phyloP scores from a whole-genome alignment of 2,113 vertebrate species.

The Phalacrocorax carbo region DNA sequence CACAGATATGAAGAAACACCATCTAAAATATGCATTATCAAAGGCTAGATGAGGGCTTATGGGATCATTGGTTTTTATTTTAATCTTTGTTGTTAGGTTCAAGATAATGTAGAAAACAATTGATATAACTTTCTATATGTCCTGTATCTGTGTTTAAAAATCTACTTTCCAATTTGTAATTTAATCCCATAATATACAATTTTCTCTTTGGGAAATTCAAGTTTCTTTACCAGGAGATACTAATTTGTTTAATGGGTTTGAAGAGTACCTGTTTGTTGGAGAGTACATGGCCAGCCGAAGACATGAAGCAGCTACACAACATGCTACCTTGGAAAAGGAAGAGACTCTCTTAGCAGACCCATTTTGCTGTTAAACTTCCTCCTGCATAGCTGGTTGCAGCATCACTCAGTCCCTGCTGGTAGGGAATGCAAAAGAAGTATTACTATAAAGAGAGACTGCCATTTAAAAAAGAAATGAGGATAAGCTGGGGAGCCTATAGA shows the following conservation, averaged over 20 bases:
- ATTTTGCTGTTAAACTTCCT: not conserved
- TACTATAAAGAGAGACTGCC: not conserved
- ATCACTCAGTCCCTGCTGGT: not conserved
- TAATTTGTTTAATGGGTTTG: not conserved
- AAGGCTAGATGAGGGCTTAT: not conserved
- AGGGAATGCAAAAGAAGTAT: not conserved
- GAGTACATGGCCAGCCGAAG: not conserved
- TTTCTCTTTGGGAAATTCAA: not conserved
- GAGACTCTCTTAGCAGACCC: not conserved
- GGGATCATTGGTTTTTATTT: not conserved
- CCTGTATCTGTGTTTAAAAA: not conserved
- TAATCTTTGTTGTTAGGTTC: not conserved
- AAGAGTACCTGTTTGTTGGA: not conserved
- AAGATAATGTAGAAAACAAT: not conserved
- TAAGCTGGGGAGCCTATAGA: not conserved
- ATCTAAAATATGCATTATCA: not conserved
- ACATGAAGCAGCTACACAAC: not conserved
- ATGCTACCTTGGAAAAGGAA: not conserved
- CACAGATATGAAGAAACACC: not conserved
- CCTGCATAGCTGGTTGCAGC: not conserved
- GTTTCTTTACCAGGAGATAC: not conserved
- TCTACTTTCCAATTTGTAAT: not conserved
- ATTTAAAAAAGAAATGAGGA: not conserved
- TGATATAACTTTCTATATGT: not conserved
- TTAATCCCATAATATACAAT: not conserved